Base-by-base conservation (phyloP, 2,113 vertebrate species). In the Atherinomorus stipes region DNA sequence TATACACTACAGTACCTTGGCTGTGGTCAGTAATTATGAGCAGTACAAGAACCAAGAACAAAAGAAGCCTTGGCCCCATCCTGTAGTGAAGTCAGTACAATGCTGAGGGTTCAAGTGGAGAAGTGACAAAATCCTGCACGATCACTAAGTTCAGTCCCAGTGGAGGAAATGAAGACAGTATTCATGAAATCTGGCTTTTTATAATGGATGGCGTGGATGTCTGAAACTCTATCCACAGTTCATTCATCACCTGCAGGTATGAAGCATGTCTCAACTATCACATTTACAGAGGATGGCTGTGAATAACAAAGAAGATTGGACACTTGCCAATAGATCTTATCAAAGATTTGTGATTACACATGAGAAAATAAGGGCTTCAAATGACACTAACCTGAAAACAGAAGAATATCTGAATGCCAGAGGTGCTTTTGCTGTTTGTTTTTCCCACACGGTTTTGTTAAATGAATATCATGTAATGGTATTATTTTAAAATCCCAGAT, bases 1-100 rank as follows among this genome's bases (percentile, higher is more conserved):
- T 44, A 19, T 70, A 65, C 44, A 40, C n/a, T 91, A 65, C 44
- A 40, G 16, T 91, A 93, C 91, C 91, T 89, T 90, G 76, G 59
- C 81, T 69, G 52, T 85, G 16, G 21, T 74, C 62, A 47, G 49
- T 44, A 26, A 87, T 66, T 34, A 65, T 0, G 37, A 89, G 40
- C 59, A 90, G 70, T 13, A 53, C 25, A 54, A 76, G 58, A 54
- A 42, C 18, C 26, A 83, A 10, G 37, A 78, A 42, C 61, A 88
- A 25, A 64, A 89, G 45, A 52, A 50, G 31, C 18, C 51, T 75
- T 9, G 67, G 63, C 18, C 50, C 76, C 91, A 93, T 93, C 22
- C 19, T 76, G 57, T 3, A 23, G 58, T 63, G 22, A 34, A 59
- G 19, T 18, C 38, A 58, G 34, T 53, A 37, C 11, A 63, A 18